Evolutionary conservation across 2,797 vertebrate species (phyloP).

Genomic region (Rhynchonycteris naso): DNA sequence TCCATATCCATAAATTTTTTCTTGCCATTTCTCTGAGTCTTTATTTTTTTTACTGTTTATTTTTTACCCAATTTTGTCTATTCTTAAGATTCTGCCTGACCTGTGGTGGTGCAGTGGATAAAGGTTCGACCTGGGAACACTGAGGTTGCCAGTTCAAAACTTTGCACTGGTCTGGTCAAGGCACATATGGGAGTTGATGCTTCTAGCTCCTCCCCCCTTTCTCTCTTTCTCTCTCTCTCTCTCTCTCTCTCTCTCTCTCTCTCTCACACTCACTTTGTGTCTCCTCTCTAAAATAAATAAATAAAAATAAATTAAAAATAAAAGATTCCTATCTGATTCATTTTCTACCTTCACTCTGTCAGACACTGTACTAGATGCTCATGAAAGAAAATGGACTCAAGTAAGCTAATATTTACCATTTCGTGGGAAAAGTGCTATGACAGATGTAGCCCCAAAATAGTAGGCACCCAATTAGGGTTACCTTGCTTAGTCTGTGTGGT

Average conservation of each 20-base stretch:
- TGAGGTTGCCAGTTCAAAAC: too few species aligned
- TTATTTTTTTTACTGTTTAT: not conserved
- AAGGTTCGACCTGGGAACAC: too few species aligned
- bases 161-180: too few species aligned
- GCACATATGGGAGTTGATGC: too few species aligned
- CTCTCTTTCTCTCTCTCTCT: too few species aligned
- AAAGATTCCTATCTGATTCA: not conserved
- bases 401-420: not conserved
- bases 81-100: too few species aligned
- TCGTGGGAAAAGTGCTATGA: not conserved
- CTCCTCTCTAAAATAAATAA: too few species aligned
- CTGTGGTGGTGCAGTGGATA: too few species aligned
- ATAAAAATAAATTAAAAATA: too few species aligned
- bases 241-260: too few species aligned
- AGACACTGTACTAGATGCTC: not conserved
- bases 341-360: not conserved
- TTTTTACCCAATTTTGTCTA: not conserved
- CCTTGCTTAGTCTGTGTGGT: not conserved
- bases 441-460: not conserved
- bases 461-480: not conserved
- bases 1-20: not conserved
- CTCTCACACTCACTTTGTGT: too few species aligned
- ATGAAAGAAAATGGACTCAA: not conserved
- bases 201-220: too few species aligned
- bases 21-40: not conserved